Percentiles rank a stretch among this genome's conserved stretches.
Evolutionary conservation across 2,888 invertebrate genomes (phyloP).

Genomic region (Scrobipalpa atriplicella): DNA sequence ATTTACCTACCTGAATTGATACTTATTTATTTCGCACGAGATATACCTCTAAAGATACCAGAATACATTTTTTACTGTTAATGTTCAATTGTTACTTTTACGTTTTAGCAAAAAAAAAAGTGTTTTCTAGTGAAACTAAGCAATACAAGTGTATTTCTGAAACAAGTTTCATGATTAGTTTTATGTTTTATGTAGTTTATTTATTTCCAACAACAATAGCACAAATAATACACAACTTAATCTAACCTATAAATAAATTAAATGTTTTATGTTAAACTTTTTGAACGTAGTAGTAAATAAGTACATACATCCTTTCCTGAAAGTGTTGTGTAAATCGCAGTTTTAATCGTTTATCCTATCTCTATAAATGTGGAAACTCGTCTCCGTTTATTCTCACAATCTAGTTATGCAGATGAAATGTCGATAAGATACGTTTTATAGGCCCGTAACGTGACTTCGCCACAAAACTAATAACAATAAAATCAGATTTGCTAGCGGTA

Average conservation of each 20-base stretch:
- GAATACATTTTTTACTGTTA: not conserved
- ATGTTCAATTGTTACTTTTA: not conserved
- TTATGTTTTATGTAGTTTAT: no score
- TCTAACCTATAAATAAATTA: no score
- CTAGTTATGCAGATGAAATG: slow-evolving; percentile 27
- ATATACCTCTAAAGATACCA: no score
- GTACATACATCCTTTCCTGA: no score
- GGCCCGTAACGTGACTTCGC: slow-evolving; percentile 25
- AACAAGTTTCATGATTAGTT: no score
- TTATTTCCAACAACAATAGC: no score
- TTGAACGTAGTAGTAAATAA: not conserved
- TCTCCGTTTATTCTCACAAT: slow-evolving; percentile 8
- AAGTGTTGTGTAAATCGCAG: not conserved
- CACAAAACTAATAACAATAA: slow-evolving; percentile 25
- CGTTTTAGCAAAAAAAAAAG: no score
- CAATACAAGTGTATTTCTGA: no score
- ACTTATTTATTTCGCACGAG: no score
- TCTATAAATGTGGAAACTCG: not conserved
- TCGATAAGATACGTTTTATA: slow-evolving; percentile 27
- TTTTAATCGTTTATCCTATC: not conserved
- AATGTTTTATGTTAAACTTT: not conserved
- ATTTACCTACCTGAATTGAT: not conserved
- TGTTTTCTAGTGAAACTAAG: no score
- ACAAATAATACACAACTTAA: no score
- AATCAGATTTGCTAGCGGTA: slow-evolving; percentile 14